Evolutionary conservation across 2,888 invertebrate species (phyloP).

Genomic region (Plebejus argus): DNA sequence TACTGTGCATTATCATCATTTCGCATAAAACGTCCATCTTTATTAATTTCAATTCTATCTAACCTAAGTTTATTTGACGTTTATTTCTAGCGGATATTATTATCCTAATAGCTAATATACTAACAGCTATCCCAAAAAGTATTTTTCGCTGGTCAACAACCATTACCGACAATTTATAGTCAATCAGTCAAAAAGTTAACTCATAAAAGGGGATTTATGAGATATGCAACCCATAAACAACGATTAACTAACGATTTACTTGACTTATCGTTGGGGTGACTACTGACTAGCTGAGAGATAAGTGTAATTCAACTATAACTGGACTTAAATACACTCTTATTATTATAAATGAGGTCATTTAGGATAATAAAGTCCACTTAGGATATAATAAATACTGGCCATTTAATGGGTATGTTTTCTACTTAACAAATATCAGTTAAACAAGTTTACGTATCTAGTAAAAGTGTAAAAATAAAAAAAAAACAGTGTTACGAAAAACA

Average conservation of each 20-base stretch:
- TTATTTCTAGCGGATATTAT: too few species aligned
- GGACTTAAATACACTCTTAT: not conserved
- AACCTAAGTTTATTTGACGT: too few species aligned
- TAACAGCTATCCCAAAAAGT: not conserved
- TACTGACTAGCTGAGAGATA: not conserved
- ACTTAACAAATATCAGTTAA: too few species aligned
- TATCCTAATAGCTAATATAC: not conserved
- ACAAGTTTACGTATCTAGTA: too few species aligned
- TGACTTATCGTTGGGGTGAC: not conserved
- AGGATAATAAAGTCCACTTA: not conserved
- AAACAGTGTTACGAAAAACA: too few species aligned
- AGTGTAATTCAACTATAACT: not conserved
- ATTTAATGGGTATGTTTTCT: not conserved
- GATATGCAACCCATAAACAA: not conserved
- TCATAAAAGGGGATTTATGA: not conserved
- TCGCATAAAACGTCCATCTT: too few species aligned
- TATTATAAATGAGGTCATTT: not conserved
- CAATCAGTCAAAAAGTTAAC: slow-evolving; percentile 13
- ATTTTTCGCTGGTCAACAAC: not conserved
- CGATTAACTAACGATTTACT: not conserved
- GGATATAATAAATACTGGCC: not conserved
- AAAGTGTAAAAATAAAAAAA: too few species aligned
- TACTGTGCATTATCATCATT: too few species aligned
- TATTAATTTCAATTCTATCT: too few species aligned
- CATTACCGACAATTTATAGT: not conserved